phyloP scores from a whole-genome alignment of 2,797 vertebrate species.

The Loriculus beryllinus region DNA sequence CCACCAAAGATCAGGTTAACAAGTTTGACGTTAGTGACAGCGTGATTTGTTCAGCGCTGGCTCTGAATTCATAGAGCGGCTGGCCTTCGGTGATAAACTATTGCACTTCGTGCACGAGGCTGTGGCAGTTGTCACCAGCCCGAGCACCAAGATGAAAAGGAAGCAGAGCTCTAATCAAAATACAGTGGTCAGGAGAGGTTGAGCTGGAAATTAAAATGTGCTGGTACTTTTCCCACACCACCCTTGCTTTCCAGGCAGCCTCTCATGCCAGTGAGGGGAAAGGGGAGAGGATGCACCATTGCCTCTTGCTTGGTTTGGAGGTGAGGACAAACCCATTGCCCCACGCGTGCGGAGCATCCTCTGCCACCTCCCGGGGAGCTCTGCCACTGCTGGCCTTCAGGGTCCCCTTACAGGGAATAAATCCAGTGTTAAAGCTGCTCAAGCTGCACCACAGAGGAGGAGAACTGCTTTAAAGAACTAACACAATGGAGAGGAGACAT shows the following conservation, averaged over 20 bases:
- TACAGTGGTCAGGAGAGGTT: conserved; percentile 45
- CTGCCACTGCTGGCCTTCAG: neutral
- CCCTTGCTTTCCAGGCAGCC: neutral
- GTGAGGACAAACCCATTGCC: neutral
- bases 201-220: conserved; percentile 36
- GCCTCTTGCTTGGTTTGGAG: neutral
- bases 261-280: rapidly evolving
- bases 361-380: neutral
- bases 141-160: conserved; percentile 31
- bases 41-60: conserved; percentile 57
- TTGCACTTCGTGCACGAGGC: conserved; percentile 32
- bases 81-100: conserved; percentile 71
- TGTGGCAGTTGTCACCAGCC: conserved; percentile 53
- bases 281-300: neutral
- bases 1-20: conserved; percentile 71
- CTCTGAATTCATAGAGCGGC: conserved; percentile 51
- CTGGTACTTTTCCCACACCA: conserved; percentile 27
- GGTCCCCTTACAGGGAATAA: neutral
- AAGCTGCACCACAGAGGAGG: rapidly evolving
- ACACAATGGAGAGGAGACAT: neutral
- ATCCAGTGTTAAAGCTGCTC: neutral
- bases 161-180: conserved; percentile 50
- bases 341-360: rapidly evolving
- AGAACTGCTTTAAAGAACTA: neutral
- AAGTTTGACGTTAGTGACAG: conserved; percentile 78